Percentiles rank a stretch among this genome's conserved stretches.
Conservation (phyloP, 2,113 vertebrate genomes). For the Orthonyx spaldingii region DNA sequence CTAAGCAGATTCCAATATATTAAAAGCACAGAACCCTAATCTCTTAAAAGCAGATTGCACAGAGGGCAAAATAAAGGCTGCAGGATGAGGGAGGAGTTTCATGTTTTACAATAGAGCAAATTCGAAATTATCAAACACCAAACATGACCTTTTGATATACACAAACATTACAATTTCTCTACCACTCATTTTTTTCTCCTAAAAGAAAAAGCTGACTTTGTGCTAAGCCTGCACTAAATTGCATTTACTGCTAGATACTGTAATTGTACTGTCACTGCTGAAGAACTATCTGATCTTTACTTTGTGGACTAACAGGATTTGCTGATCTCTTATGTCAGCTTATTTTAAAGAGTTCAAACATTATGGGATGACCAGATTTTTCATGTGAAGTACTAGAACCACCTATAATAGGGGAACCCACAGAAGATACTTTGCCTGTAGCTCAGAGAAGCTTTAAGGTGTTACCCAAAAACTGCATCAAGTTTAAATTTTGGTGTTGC, state of each 20-base stretch:
- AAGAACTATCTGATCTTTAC: slow-evolving; percentile 60
- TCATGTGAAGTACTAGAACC: not conserved
- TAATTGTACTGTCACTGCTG: slow-evolving; percentile 65
- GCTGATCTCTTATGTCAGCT: slow-evolving; percentile 38
- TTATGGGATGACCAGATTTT: not conserved
- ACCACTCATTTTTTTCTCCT: not conserved
- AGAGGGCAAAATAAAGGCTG: slow-evolving; percentile 10
- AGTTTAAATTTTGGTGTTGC: not conserved
- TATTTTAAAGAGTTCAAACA: not conserved
- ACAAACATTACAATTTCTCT: slow-evolving; percentile 15
- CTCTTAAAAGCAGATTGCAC: slow-evolving; percentile 50
- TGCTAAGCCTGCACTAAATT: slow-evolving; percentile 34
- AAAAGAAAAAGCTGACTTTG: slow-evolving; percentile 58
- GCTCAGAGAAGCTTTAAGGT: not conserved
- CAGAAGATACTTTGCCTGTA: not conserved
- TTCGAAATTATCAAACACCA: slow-evolving; percentile 5
- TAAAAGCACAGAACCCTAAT: slow-evolving; percentile 40
- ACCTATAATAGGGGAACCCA: not conserved
- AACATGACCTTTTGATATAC: not conserved
- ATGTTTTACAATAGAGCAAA: not conserved
- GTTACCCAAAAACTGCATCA: not conserved
- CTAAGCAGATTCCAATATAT: slow-evolving; percentile 49
- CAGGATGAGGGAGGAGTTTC: not conserved
- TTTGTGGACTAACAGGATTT: slow-evolving; percentile 9
- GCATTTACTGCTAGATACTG: slow-evolving; percentile 40